These are phyloP conservation scores for Lacanobia oleracea DNA, from an alignment of 2,888 invertebrate genomes.

Conservation along the genomic window DNA sequence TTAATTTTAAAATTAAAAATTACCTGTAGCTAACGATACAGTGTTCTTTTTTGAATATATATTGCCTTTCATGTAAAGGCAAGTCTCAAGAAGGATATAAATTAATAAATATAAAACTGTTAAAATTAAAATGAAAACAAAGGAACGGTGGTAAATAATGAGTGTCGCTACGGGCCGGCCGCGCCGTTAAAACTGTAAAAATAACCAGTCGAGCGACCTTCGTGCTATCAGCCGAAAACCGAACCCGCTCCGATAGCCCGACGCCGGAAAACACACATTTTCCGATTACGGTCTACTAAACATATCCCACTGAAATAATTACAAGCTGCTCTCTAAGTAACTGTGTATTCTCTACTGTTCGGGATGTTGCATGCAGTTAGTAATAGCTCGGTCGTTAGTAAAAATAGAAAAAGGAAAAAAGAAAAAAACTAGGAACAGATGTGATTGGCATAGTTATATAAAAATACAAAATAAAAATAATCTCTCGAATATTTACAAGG, in stretches of 20 bases:
- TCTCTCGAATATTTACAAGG: slow-evolving; percentile 84
- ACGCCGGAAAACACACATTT: slow-evolving; percentile 75
- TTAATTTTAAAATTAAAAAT: background rate
- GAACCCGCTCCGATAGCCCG: slow-evolving; percentile 71
- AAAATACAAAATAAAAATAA: slow-evolving; percentile 76
- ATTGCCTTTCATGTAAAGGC: background rate
- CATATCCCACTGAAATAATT: slow-evolving; percentile 32
- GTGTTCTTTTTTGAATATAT: background rate
- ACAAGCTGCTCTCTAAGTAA: slow-evolving; percentile 5
- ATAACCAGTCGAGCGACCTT: slow-evolving; percentile 87
- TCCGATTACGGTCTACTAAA: slow-evolving; percentile 68
- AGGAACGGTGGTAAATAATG: slow-evolving; percentile 72
- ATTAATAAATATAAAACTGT: slow-evolving; percentile 24
- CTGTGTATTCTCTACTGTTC: slow-evolving; percentile 36
- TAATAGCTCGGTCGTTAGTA: slow-evolving; percentile 73
- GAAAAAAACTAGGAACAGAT: slow-evolving; percentile 81
- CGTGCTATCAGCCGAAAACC: slow-evolving; percentile 85
- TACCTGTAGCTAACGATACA: background rate
- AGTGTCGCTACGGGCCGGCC: slow-evolving; percentile 74
- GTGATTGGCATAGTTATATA: slow-evolving; percentile 89
- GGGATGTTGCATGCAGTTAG: slow-evolving; percentile 81
- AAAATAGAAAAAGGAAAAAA: slow-evolving; percentile 66
- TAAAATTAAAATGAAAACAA: slow-evolving; percentile 71
- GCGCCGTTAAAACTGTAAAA: slow-evolving; percentile 89
- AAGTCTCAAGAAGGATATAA: background rate